phyloP scores from a whole-genome alignment of 2,113 vertebrate species.

The Epinephelus moara region DNA sequence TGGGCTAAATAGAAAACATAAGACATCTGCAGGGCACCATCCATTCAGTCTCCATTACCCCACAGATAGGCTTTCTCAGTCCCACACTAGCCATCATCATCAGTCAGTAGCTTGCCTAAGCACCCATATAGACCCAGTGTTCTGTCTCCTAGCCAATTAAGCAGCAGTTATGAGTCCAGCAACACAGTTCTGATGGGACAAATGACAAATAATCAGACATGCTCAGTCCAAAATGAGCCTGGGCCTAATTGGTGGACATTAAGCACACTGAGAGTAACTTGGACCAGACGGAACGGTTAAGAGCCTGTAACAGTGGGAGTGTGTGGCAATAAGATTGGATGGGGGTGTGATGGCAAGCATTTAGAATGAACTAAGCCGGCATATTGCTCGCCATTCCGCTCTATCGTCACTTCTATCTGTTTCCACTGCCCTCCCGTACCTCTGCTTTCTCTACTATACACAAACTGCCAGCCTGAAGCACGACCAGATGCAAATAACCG shows the following conservation, averaged over 20 bases:
- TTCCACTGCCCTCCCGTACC: background rate
- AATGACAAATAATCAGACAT: constrained; percentile 76
- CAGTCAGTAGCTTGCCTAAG: constrained; percentile 72
- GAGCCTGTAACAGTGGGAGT: constrained; percentile 58
- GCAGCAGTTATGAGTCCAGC: constrained; percentile 70
- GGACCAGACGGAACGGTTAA: constrained; percentile 60
- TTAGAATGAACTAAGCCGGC: constrained; percentile 45
- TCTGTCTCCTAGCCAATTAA: constrained; percentile 79
- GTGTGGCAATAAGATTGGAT: constrained; percentile 50
- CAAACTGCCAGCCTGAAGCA: constrained; percentile 24
- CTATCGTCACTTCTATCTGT: constrained; percentile 16
- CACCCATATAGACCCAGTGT: constrained; percentile 67
- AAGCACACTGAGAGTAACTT: constrained; percentile 61
- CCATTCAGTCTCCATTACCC: constrained; percentile 75
- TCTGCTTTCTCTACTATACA: constrained; percentile 11
- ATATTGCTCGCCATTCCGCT: constrained; percentile 41
- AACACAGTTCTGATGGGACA: constrained; percentile 73
- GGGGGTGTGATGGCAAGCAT: constrained; percentile 40
- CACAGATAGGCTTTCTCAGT: constrained; percentile 67
- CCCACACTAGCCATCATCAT: constrained; percentile 75
- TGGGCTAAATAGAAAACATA: constrained; percentile 60
- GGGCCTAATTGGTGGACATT: constrained; percentile 73
- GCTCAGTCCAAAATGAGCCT: constrained; percentile 72
- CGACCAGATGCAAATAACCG: constrained; percentile 30
- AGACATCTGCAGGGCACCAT: constrained; percentile 70